Evolutionary conservation across 2,888 invertebrate species (phyloP).

Genomic region (Deroplatys truncata): DNA sequence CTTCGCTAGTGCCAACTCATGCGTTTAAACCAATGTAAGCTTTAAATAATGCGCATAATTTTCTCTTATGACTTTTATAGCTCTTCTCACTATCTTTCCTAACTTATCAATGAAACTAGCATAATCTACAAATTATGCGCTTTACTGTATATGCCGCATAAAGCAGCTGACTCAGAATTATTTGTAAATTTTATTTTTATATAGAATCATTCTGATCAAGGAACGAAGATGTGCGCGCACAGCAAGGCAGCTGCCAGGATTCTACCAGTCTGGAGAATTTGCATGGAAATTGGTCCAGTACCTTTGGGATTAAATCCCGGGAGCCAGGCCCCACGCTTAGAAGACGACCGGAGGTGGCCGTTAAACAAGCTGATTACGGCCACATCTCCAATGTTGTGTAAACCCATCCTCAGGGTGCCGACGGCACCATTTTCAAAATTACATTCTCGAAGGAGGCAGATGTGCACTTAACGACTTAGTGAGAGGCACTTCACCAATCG

Average conservation of each 20-base stretch:
- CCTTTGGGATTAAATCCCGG: background rate
- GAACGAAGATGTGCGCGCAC: background rate
- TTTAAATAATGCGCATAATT: too few relatives aligned
- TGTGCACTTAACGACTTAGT: background rate
- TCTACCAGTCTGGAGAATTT: background rate
- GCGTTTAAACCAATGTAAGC: too few relatives aligned
- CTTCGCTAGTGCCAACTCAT: too few relatives aligned
- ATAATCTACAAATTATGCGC: too few relatives aligned
- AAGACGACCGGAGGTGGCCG: background rate
- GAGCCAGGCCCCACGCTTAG: background rate
- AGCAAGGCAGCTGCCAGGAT: background rate
- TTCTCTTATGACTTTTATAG: too few relatives aligned
- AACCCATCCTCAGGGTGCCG: background rate
- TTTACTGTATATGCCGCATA: too few relatives aligned
- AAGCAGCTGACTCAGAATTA: too few relatives aligned
- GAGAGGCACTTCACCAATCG: too few relatives aligned
- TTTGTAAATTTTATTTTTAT: too few relatives aligned
- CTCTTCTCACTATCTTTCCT: too few relatives aligned
- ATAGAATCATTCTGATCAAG: background rate
- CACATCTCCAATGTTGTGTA: background rate
- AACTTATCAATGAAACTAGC: too few relatives aligned
- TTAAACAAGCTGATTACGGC: background rate
- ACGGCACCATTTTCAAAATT: background rate
- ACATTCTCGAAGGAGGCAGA: background rate
- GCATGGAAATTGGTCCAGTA: background rate